Evolutionary conservation across 2,888 invertebrate species (phyloP).

Genomic region (Calameuta filiformis): DNA sequence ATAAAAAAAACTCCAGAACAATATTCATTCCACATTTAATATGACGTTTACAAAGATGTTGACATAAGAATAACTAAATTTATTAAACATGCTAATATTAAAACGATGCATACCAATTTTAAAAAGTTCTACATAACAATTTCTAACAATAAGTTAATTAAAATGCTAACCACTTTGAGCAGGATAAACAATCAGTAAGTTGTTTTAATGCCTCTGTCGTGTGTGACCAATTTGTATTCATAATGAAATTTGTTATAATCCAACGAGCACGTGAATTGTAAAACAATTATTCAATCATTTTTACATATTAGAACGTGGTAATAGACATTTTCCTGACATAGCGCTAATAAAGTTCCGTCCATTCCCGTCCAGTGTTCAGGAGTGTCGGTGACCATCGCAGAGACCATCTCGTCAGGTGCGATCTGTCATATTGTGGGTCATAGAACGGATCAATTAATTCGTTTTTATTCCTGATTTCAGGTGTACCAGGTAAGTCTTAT

Average conservation of each 20-base stretch:
- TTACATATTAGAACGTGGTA: not conserved
- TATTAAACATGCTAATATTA: not conserved
- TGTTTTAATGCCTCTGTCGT: slow-evolving; percentile 35
- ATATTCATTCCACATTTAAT: not conserved
- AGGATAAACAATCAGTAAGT: slow-evolving; percentile 34
- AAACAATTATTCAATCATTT: not conserved
- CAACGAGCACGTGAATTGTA: not conserved
- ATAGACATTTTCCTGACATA: not conserved
- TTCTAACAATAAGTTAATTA: slow-evolving; percentile 2
- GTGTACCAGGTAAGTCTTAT: not conserved
- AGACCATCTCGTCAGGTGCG: not conserved
- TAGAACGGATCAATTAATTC: not conserved
- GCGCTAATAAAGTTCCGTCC: not conserved
- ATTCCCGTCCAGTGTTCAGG: not conserved
- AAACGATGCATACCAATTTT: not conserved
- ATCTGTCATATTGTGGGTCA: not conserved
- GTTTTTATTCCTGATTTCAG: not conserved
- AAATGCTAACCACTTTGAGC: slow-evolving; percentile 43
- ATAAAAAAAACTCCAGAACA: not conserved
- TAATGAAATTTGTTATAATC: slow-evolving; percentile 11
- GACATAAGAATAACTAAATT: not conserved
- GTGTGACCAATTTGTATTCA: slow-evolving; percentile 37
- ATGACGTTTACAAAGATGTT: not conserved
- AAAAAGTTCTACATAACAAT: not conserved
- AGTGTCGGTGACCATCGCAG: not conserved